phyloP scores from a whole-genome alignment of 2,113 vertebrate genomes.

The Anas platyrhynchos region DNA sequence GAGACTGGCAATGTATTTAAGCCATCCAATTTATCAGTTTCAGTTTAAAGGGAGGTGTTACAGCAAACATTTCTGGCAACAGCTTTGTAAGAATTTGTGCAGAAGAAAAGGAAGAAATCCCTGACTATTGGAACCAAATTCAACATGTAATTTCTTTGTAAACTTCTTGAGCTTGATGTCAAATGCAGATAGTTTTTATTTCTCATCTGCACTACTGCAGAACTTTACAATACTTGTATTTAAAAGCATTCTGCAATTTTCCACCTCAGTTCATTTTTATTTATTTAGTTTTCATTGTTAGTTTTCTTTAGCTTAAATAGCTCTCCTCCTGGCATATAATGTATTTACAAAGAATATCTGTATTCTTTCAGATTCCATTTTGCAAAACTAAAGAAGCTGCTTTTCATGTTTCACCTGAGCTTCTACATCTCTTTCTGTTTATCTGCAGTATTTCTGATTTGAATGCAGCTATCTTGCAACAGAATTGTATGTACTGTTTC shows the following conservation, averaged over 20 bases:
- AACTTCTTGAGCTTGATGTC: background rate
- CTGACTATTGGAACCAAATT: background rate
- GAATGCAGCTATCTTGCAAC: background rate
- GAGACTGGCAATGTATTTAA: background rate
- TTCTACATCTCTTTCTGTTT: background rate
- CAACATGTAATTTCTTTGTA: background rate
- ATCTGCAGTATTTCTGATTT: background rate
- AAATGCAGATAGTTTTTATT: background rate
- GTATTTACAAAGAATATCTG: background rate
- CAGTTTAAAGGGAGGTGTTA: background rate
- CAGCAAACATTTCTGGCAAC: background rate
- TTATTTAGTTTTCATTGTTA: background rate
- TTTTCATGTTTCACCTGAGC: background rate
- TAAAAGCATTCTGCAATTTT: background rate
- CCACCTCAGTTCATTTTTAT: background rate
- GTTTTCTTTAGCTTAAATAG: background rate
- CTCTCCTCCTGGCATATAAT: background rate
- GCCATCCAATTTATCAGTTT: background rate
- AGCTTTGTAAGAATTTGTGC: background rate
- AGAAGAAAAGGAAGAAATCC: background rate
- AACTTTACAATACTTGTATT: background rate
- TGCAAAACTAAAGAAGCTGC: background rate
- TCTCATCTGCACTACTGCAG: background rate
- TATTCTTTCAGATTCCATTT: background rate
- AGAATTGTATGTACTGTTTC: background rate